These are phyloP conservation scores for Muscicapa comitata DNA, from an alignment of 2,797 vertebrate genomes.

Conservation along the genomic window DNA sequence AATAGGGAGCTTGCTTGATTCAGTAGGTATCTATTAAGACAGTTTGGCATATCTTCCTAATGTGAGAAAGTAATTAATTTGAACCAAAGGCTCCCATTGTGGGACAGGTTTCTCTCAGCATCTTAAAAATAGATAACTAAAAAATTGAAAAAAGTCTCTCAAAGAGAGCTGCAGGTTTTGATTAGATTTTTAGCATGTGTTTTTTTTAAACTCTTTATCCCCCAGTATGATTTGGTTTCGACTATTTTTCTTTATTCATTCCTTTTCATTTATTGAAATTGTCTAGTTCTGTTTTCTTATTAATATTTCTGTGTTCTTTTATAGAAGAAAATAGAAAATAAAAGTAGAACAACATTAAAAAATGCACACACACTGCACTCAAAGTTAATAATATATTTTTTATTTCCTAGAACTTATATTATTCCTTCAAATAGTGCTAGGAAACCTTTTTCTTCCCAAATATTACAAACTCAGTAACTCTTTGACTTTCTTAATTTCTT, in stretches of 20 bases:
- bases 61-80: neutral
- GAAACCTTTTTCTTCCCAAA: neutral
- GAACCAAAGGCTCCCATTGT: neutral
- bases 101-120: neutral
- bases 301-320: neutral
- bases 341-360: neutral
- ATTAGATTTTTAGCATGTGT: neutral
- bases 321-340: neutral
- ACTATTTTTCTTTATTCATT: neutral
- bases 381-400: neutral
- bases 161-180: neutral
- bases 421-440: neutral
- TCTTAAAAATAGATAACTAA: neutral
- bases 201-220: neutral
- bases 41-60: neutral
- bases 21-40: neutral
- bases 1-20: neutral
- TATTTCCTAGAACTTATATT: neutral
- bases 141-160: neutral
- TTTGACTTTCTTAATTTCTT: neutral
- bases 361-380: accelerated
- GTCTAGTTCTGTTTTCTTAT: neutral
- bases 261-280: neutral
- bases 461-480: neutral
- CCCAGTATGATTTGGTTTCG: neutral